Conservation (phyloP, 2,797 vertebrate species). For the Sphenopsis melanotis region DNA sequence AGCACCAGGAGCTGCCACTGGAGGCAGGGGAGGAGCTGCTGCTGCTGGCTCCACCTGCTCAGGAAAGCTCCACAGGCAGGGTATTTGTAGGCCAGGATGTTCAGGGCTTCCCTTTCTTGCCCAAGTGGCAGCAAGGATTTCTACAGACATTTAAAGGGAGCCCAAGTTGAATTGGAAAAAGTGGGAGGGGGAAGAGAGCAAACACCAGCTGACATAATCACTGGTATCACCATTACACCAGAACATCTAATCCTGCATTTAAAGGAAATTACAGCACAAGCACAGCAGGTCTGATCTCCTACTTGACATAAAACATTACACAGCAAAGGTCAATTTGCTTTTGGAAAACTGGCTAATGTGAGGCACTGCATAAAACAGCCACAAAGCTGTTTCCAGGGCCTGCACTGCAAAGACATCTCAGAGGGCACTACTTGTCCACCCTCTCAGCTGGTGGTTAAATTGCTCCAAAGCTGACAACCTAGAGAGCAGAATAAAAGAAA, state of each 20-base stretch:
- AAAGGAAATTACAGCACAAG: conserved; percentile 25
- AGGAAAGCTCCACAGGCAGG: neutral
- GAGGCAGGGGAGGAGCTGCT: fast-evolving
- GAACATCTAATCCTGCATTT: neutral
- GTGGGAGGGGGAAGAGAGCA: neutral
- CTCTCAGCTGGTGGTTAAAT: conserved; percentile 43
- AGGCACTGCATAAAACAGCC: neutral
- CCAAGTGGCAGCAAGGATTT: neutral
- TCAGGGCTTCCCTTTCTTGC: neutral
- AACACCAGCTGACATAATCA: neutral
- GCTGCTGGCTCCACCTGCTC: neutral
- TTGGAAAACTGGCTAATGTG: neutral
- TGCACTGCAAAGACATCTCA: neutral
- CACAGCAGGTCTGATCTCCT: neutral
- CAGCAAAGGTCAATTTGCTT: conserved; percentile 40
- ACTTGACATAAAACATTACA: neutral
- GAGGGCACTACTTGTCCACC: conserved; percentile 6
- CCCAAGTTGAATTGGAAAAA: neutral
- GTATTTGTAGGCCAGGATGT: neutral
- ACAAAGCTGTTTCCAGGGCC: neutral
- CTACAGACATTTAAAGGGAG: neutral
- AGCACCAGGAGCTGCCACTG: neutral
- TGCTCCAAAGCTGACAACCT: conserved; percentile 15
- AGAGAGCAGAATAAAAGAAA: neutral
- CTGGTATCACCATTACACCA: neutral